These are phyloP conservation scores for Platycheirus rosarum DNA, from an alignment of 2,888 invertebrate genomes.

Conservation along the genomic window DNA sequence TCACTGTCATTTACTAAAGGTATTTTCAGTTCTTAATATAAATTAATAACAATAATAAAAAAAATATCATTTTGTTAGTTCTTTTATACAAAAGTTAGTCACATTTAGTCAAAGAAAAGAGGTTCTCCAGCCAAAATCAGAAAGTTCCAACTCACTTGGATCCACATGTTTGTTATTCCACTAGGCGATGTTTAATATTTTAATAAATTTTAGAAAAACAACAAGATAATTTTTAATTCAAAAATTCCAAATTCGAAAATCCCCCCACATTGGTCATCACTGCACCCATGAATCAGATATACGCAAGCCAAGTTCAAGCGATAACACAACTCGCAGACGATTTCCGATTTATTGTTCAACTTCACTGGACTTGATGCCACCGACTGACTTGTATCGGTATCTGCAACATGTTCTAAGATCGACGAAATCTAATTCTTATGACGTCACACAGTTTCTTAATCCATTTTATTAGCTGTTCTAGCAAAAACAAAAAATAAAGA, in stretches of 20 bases:
- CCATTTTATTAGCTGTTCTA: not conserved
- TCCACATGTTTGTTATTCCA: constrained; percentile 8
- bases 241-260: not conserved
- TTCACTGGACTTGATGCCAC: not conserved
- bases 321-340: not conserved
- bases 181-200: too few species aligned
- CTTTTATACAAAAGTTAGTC: not conserved
- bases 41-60: too few species aligned
- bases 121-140: not conserved
- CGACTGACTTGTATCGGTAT: not conserved
- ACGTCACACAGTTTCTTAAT: constrained; percentile 3
- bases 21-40: too few species aligned
- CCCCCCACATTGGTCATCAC: not conserved
- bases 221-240: not conserved
- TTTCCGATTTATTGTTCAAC: constrained; percentile 1
- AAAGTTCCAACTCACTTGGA: constrained; percentile 28
- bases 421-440: constrained; percentile 1
- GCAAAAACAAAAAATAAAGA: not conserved
- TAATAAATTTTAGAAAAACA: not conserved
- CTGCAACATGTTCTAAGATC: not conserved
- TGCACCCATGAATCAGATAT: constrained; percentile 1
- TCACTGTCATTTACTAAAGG: too few species aligned
- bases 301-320: not conserved
- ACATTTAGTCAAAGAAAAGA: not conserved
- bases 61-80: too few species aligned